Base-by-base conservation (phyloP, 2,113 vertebrate genomes). In the Caranx ignobilis region DNA sequence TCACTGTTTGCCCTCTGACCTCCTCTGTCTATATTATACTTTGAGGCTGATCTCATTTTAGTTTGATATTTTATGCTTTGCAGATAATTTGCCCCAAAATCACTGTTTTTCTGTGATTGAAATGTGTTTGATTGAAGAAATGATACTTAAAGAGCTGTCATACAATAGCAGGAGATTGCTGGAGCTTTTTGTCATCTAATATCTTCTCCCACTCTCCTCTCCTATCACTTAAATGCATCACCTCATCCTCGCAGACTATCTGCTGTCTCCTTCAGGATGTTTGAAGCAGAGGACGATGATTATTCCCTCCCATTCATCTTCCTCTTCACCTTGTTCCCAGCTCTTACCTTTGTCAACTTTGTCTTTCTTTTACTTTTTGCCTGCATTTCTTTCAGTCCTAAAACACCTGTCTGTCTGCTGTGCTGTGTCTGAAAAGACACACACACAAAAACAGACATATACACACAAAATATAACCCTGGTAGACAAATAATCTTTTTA, bases 251-350 rank as follows among this genome's bases (percentile, higher is more conserved):
- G 0, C 60, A 80, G 59, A 79, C 59, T 69, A 75, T 89, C 86
- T 63, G 65, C 52, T 87, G 85, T 87, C 77, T 87, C 75, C 63
- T 84, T 75, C 9, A 81, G 72, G 77, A 77, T 83, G 80, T 75
- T 75, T n/a, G 68, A 83, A 56, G 37, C 2, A 60, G 59, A 81
- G 63, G 60, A 21, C 1, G 13, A 82, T 75, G 66, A 79, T 88
- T 62, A 62, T 71, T 70, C 47, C 21, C 35, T 55, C n/a, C n/a
- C 37, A 59, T 50, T 84, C 11, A 70, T 69, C 81, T 83, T 56
- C 67, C 11, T 55, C 56, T 60, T 54, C 75, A 70, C 74, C 37
- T 71, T 77, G 15, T 43, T 32, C 35, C 52, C 39, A 77, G 18
- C 1, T 18, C 45, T 21, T 3, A 43, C 19, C 37, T 50, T 2